A percentile compares a stretch with the other conserved stretches of the same genome.
phyloP scores from a whole-genome alignment of 1,140 invertebrate species.

The Drosophila simulans region DNA sequence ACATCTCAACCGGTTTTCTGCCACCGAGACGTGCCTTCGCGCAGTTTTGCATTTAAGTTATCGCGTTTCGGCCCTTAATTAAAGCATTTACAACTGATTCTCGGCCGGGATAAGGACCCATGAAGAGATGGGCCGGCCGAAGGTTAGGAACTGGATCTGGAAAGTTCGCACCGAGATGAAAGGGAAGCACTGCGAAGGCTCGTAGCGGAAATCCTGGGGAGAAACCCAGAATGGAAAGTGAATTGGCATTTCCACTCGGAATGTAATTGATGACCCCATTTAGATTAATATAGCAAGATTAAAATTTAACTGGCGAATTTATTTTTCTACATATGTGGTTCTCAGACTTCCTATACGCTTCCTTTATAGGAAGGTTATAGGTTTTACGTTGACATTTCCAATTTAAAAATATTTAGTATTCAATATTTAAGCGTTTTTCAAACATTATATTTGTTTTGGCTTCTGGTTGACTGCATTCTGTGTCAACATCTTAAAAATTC shows the following conservation, averaged over 20 bases:
- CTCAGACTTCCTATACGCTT: not conserved
- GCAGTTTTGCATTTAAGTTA: conserved; percentile 67
- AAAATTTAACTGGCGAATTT: not conserved
- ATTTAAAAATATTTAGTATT: not conserved
- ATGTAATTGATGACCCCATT: conserved; percentile 12
- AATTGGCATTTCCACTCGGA: conserved; percentile 4
- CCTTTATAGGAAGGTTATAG: too few relatives aligned
- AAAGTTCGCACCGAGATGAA: conserved; percentile 41
- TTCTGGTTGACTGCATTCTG: conserved; percentile 32
- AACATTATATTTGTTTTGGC: conserved; percentile 9
- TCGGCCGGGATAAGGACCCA: conserved; percentile 48
- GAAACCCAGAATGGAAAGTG: conserved; percentile 35
- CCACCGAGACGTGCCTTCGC: conserved; percentile 62
- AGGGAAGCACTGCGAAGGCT: conserved; percentile 20
- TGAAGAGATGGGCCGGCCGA: conserved; percentile 24
- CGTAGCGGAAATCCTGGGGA: conserved; percentile 41
- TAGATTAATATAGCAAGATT: not conserved
- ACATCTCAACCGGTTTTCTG: conserved; percentile 54
- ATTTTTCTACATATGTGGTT: not conserved
- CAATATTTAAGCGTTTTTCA: not conserved
- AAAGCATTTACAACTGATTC: conserved; percentile 74
- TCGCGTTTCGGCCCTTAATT: conserved; percentile 72
- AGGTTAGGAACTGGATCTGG: conserved; percentile 44
- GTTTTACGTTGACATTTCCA: not conserved
- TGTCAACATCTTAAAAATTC: conserved; percentile 46